These are phyloP conservation scores for Okamejei kenojei DNA, from an alignment of 2,797 vertebrate species.

Conservation along the genomic window DNA sequence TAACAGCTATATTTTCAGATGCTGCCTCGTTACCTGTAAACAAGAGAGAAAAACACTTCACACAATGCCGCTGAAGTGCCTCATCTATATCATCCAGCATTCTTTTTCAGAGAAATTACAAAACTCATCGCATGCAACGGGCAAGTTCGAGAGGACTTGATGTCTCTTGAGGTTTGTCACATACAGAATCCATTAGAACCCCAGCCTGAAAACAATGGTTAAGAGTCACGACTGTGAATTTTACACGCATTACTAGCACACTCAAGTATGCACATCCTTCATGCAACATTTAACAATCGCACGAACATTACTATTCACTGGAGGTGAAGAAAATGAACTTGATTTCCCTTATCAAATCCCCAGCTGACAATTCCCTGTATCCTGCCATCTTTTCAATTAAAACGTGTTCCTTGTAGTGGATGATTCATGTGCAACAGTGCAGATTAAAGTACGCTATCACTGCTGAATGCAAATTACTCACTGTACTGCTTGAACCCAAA, in stretches of 20 bases:
- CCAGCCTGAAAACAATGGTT: background rate
- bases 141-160: background rate
- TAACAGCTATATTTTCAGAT: background rate
- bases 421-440: slow-evolving; percentile 18
- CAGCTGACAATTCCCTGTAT: slow-evolving; percentile 18
- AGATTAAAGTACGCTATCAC: slow-evolving; percentile 25
- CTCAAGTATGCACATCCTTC: slow-evolving; percentile 22
- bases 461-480: slow-evolving; percentile 9
- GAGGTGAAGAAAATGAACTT: background rate
- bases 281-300: slow-evolving; percentile 31
- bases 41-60: background rate
- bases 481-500: background rate
- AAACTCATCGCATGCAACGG: background rate
- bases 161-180: slow-evolving; percentile 16
- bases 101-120: background rate
- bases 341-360: slow-evolving; percentile 31
- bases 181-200: background rate
- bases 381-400: slow-evolving; percentile 37
- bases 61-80: background rate
- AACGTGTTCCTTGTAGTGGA: background rate
- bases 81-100: background rate
- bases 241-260: slow-evolving; percentile 8
- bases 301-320: slow-evolving; percentile 23
- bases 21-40: background rate
- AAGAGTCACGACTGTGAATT: background rate